phyloP scores from a whole-genome alignment of 1,140 invertebrate genomes.

The Magallana angulata region DNA sequence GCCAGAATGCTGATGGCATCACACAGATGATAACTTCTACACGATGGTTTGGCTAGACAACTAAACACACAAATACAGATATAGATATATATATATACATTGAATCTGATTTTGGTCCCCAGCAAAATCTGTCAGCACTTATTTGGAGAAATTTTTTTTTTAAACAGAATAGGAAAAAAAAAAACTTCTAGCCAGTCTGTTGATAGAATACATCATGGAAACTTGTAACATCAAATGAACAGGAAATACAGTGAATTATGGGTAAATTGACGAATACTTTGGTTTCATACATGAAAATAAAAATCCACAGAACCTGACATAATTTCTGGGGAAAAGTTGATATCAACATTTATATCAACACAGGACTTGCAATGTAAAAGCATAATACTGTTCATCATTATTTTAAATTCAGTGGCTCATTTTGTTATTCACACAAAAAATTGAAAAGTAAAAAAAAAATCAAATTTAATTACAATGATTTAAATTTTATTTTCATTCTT shows the following conservation, averaged over 20 bases:
- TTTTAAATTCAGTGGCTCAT: not conserved
- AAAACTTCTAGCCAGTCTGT: not conserved
- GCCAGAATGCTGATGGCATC: conserved; percentile 21
- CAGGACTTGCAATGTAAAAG: not conserved
- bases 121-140: conserved; percentile 16
- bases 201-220: not conserved
- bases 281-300: conserved; percentile 7
- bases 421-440: not conserved
- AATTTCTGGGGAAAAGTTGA: not conserved
- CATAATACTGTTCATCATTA: conserved; percentile 23
- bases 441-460: not conserved
- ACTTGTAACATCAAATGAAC: not conserved
- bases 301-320: not conserved
- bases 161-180: not conserved
- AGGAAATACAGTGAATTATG: not conserved
- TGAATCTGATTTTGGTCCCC: conserved; percentile 10
- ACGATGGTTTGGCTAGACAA: conserved; percentile 30
- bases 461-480: not conserved
- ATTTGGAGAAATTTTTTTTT: not conserved
- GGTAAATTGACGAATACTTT: not conserved
- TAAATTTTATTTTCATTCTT: too few relatives aligned
- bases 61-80: conserved; percentile 17
- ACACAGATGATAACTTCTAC: conserved; percentile 9
- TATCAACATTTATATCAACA: conserved; percentile 4
- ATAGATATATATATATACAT: not conserved